Evolutionary conservation across 2,113 vertebrate species (phyloP), one percentile per base, ranked within the genome.

Genomic region (Neodon shergylaensis): DNA sequence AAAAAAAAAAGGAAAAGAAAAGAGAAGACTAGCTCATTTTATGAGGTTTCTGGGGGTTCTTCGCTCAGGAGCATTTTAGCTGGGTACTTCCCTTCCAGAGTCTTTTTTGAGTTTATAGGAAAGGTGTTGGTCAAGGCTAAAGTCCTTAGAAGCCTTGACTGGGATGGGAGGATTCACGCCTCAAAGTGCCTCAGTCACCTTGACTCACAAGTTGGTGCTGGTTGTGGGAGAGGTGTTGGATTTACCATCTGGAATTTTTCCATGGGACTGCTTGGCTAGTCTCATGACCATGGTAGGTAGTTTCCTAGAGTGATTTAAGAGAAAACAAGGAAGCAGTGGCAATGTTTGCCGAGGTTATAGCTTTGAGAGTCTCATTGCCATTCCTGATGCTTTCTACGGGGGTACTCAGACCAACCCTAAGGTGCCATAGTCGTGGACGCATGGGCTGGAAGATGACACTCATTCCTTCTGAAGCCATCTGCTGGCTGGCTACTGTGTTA

Each of bases 281-380:
- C 13, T 93, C n/a, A 31, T 61, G 44, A 66, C 24, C 39, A 9
- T 31, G 16, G 26, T n/a, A 49, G 39, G 11, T 92, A 26, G 12
- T 73, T 92, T 93, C 42, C 47, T 39, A 94, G 31, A n/a, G 28
- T 31, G 36, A 93, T 22, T 36, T 77, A 86, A 82, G 77, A 88
- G 58, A 74, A 97, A 84, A 83, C 14, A 24, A 84, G 26, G 54
- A 63, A 5, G 47, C 44, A 54, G 33, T 42, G 47, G 11, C 13
- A 49, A 4, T 61, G 26, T 74, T 92, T 58, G 83, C 54, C 68
- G 68, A 84, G 73, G 22, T 49, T 47, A 33, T 4, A 68, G 13
- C 4, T 26, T 65, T 72, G 36, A 81, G 82, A 89, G 52, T 72
- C 6, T n/a, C 26, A 44, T 10, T 58, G 3, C 68, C 82, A 36